These are phyloP conservation scores for Augiades crinisus DNA, from an alignment of 2,888 invertebrate species.

Conservation along the genomic window DNA sequence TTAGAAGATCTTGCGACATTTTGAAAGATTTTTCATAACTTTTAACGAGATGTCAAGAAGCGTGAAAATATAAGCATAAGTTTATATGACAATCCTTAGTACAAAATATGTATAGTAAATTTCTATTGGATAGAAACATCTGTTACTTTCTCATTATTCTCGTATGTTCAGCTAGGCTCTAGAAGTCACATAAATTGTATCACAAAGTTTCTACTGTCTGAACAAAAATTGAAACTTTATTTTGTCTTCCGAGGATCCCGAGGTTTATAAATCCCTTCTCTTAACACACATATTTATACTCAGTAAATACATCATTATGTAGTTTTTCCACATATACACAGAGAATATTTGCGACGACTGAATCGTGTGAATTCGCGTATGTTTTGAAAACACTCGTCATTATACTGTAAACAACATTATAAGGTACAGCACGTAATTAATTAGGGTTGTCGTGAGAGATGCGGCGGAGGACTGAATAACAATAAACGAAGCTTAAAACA, in stretches of 20 bases:
- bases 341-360: constrained; percentile 15
- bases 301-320: neutral
- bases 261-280: no score
- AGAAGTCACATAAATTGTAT: no score
- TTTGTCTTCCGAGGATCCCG: no score
- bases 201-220: no score
- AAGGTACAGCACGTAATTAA: constrained; percentile 12
- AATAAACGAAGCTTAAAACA: neutral
- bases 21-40: no score
- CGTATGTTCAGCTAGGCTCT: no score
- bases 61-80: neutral
- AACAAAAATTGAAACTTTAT: no score
- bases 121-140: no score
- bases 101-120: no score
- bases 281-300: no score
- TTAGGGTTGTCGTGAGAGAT: constrained; percentile 3
- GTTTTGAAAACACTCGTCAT: constrained; percentile 54
- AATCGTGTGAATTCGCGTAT: constrained; percentile 55
- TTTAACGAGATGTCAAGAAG: neutral
- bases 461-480: constrained; percentile 1
- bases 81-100: neutral
- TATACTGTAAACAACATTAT: constrained; percentile 8
- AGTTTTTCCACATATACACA: neutral
- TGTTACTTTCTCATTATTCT: no score
- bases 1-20: no score